Conservation (phyloP, 1,140 invertebrate species). For the Plodia interpunctella region DNA sequence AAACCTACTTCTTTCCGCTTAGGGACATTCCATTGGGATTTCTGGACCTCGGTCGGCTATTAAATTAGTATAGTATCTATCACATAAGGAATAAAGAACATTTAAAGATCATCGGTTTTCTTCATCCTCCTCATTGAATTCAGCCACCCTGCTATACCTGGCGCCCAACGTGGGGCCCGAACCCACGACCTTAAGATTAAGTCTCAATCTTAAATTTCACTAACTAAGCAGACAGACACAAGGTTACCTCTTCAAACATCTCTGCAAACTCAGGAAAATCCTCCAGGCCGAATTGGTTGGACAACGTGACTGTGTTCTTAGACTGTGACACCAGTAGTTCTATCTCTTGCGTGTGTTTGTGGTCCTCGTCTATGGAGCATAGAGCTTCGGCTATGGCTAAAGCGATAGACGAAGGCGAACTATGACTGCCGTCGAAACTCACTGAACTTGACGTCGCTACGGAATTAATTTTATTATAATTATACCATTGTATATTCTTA, state of each 20-base stretch:
- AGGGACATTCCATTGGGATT: too few species aligned
- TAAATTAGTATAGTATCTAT: too few species aligned
- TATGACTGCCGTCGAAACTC: constrained; percentile 68
- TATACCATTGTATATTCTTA: too few species aligned
- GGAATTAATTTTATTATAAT: background rate
- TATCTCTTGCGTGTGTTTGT: constrained; percentile 85
- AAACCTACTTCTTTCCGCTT: too few species aligned
- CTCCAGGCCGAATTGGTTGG: constrained; percentile 52
- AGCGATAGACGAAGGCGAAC: constrained; percentile 56
- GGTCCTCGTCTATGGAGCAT: constrained; percentile 86
- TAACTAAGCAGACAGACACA: background rate
- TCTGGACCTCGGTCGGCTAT: too few species aligned
- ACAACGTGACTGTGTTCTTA: constrained; percentile 59
- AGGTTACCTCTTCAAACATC: constrained; percentile 58
- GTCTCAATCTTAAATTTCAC: too few species aligned
- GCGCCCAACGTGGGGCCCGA: too few species aligned
- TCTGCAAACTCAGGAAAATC: constrained; percentile 66
- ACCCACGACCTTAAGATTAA: too few species aligned
- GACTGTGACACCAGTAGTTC: constrained; percentile 78
- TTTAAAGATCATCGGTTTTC: too few species aligned
- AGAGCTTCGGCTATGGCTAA: constrained; percentile 84
- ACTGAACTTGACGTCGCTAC: constrained; percentile 43
- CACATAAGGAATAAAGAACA: too few species aligned
- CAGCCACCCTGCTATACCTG: too few species aligned
- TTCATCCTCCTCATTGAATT: too few species aligned